A percentile compares a stretch with the other conserved stretches of the same genome.
These are phyloP conservation scores for Harpalus rufipes DNA, from an alignment of 2,888 invertebrate genomes.

Conservation along the genomic window DNA sequence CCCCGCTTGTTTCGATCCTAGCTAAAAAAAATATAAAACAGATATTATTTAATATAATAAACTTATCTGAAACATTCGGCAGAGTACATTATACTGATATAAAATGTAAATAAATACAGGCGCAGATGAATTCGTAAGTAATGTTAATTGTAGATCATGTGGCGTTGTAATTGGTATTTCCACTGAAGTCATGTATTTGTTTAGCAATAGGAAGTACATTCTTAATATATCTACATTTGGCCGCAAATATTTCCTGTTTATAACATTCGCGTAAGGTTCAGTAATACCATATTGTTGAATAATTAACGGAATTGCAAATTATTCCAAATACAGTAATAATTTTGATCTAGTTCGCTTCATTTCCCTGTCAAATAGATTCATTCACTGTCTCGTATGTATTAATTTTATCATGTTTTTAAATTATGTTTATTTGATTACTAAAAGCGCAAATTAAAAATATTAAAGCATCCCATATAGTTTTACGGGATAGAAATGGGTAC, in stretches of 20 bases:
- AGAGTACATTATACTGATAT: constrained; percentile 76
- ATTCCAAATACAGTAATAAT: constrained; percentile 80
- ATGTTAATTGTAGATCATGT: constrained; percentile 79
- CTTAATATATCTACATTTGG: constrained; percentile 73
- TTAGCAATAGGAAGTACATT: constrained; percentile 77
- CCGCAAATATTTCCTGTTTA: constrained; percentile 81
- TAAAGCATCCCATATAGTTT: no score
- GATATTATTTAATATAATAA: neutral
- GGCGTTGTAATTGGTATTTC: constrained; percentile 81
- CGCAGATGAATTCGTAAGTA: constrained; percentile 75
- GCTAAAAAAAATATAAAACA: constrained; percentile 25
- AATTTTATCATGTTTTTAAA: no score
- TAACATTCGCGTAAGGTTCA: constrained; percentile 73
- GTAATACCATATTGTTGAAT: constrained; percentile 77
- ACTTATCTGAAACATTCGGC: constrained; percentile 79
- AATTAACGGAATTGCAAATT: constrained; percentile 80
- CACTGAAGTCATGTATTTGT: constrained; percentile 79
- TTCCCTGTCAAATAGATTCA: constrained; percentile 74
- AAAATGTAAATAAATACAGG: constrained; percentile 81
- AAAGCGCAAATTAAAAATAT: no score
- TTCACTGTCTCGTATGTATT: neutral
- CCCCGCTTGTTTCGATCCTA: constrained; percentile 81
- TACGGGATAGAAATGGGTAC: no score
- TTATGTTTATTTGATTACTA: no score
- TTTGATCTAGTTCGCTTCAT: constrained; percentile 81